A percentile compares a stretch with the other conserved stretches of the same genome.
Evolutionary conservation across 2,797 vertebrate genomes (phyloP).

Genomic region (Leptatherina wallacei): DNA sequence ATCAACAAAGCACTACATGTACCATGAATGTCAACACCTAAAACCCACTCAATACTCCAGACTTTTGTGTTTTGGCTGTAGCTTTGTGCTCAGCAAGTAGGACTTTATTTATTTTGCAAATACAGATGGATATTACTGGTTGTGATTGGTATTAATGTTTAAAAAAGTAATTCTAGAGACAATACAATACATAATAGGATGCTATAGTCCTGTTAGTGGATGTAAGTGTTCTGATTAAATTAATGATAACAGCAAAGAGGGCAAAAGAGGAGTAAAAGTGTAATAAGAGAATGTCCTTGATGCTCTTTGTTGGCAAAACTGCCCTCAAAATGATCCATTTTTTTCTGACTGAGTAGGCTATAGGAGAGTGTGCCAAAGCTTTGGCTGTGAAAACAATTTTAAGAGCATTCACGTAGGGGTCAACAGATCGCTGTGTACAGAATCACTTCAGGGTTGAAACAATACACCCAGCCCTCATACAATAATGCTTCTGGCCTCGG

Average conservation of each 20-base stretch:
- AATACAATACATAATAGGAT: conserved; percentile 11
- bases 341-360: conserved; percentile 35
- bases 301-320: conserved; percentile 32
- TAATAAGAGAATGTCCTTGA: conserved; percentile 50
- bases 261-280: conserved; percentile 30
- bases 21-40: not conserved
- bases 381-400: conserved; percentile 54
- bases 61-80: not conserved
- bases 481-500: conserved; percentile 56
- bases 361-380: conserved; percentile 45
- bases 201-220: conserved; percentile 10
- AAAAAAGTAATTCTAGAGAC: not conserved
- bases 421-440: conserved; percentile 50
- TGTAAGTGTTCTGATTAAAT: conserved; percentile 21
- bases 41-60: not conserved
- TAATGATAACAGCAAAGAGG: conserved; percentile 1
- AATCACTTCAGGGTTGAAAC: conserved; percentile 65
- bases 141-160: not conserved
- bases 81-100: too few species aligned
- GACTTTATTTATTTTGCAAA: not conserved
- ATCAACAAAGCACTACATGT: not conserved
- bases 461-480: conserved; percentile 52
- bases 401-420: conserved; percentile 60
- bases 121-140: not conserved
- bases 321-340: conserved; percentile 59